Base-by-base conservation (phyloP, 2,797 vertebrate genomes). In the Melanotaenia maccullochi region DNA sequence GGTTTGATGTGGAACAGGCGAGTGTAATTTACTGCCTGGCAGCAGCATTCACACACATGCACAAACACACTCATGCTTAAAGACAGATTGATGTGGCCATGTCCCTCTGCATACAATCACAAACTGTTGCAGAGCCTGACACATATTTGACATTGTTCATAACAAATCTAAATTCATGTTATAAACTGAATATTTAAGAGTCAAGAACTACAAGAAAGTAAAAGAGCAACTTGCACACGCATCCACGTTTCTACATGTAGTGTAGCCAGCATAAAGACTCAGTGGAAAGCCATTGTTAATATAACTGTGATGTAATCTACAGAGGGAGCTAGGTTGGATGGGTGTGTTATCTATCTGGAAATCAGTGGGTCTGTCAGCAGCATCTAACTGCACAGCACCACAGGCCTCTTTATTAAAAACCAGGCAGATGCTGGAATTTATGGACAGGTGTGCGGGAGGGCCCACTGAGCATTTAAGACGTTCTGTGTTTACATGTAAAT, bases 361-460 rank as follows among this genome's bases (percentile, higher is more conserved):
- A 91, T 93, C 90, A 83, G 79, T 63, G 68, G 74, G 72, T 89
- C 85, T 89, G 82, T 92, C 91, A 90, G 79, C 87, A 79, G 84
- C 84, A 85, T 83, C 81, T 83, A 75, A 85, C 84, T 83, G 81
- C 81, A 87, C 76, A 85, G 79, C 61, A 87, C 79, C 82, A 64
- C 69, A 73, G 81, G 54, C 85, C 82, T 83, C 78, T 81, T 89
- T 90, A 92, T 91, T 91, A 91, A 87, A 87, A 89, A 85, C 22
- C 81, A 88, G 85, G 84, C 51, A 16, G 67, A 82, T 60, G 73
- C 74, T 78, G 80, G 71, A 89, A 82, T 89, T 80, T 58, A 52
- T 65, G 75, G 71, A 68, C 90, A 90, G 86, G 88, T 92, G 86
- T 83, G 75, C 66, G 44, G 63, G 75, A 70, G 63, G 58, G 44